Percentiles rank a stretch among this genome's conserved stretches.
phyloP scores from a whole-genome alignment of 2,888 invertebrate species.

The Gonocerus acuteangulatus region DNA sequence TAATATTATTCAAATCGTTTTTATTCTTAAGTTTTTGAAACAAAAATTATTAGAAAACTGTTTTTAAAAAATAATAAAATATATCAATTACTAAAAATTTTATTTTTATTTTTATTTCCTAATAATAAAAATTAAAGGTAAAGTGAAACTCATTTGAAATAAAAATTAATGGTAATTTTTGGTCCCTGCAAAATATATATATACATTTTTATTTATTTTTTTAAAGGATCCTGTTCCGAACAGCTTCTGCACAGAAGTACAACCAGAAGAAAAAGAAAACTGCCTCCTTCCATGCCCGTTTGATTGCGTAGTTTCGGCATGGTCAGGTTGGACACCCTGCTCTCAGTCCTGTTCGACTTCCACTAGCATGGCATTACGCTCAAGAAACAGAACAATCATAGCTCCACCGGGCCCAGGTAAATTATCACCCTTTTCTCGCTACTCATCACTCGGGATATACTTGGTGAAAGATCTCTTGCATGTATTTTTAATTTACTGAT shows the following conservation, averaged over 20 bases:
- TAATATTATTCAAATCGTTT: no score
- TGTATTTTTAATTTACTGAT: slow-evolving; percentile 2
- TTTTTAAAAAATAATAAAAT: no score
- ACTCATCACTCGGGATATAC: background rate
- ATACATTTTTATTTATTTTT: background rate
- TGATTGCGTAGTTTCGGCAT: slow-evolving; percentile 60
- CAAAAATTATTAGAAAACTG: no score
- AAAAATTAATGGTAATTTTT: no score
- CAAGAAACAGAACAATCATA: slow-evolving; percentile 42
- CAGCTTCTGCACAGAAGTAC: slow-evolving; percentile 48
- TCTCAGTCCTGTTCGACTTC: slow-evolving; percentile 41
- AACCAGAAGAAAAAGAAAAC: slow-evolving; percentile 49
- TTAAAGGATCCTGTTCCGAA: slow-evolving; percentile 49
- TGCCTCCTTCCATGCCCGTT: slow-evolving; percentile 59
- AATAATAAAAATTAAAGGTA: no score
- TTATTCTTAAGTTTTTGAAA: no score
- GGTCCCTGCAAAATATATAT: no score
- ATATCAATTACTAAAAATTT: no score
- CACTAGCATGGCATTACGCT: slow-evolving; percentile 39
- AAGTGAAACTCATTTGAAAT: no score
- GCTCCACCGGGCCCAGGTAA: slow-evolving; percentile 43
- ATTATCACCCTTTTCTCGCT: background rate
- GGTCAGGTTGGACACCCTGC: slow-evolving; percentile 54
- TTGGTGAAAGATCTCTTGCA: background rate
- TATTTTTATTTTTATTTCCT: no score